These are phyloP conservation scores for Typhlichthys eigenmanni DNA, from an alignment of 2,797 vertebrate species.

Conservation along the genomic window DNA sequence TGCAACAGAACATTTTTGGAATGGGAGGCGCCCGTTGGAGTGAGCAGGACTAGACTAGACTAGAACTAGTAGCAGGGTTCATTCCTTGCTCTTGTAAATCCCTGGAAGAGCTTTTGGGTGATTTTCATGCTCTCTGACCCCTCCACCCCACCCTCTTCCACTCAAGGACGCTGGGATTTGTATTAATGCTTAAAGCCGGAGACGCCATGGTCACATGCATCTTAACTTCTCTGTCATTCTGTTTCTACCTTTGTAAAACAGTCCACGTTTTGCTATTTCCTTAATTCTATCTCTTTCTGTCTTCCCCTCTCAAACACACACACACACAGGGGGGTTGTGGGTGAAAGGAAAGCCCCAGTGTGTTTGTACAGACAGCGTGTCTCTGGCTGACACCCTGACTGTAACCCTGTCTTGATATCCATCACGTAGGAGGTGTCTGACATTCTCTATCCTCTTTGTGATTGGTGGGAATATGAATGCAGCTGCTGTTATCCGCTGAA, in stretches of 20 bases:
- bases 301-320: conserved; percentile 10
- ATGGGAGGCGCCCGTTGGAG: no score
- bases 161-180: no score
- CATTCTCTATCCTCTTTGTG: no score
- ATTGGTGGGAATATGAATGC: conserved; percentile 8
- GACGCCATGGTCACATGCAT: no score
- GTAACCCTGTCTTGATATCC: conserved; percentile 27
- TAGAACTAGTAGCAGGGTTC: no score
- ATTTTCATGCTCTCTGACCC: no score
- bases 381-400: conserved; percentile 45
- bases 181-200: no score
- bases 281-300: conserved; percentile 8
- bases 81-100: no score
- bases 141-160: no score
- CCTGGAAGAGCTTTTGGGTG: no score
- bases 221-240: background rate
- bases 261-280: background rate
- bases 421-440: conserved; percentile 13
- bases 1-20: no score
- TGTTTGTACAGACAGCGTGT: conserved; percentile 59
- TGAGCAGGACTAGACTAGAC: no score
- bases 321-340: conserved; percentile 15
- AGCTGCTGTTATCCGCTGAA: background rate
- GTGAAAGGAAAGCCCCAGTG: conserved; percentile 36
- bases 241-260: background rate